Percentiles rank a stretch among this genome's conserved stretches.
phyloP scores from a whole-genome alignment of 2,797 vertebrate genomes.

The Cyprinodon diabolis region DNA sequence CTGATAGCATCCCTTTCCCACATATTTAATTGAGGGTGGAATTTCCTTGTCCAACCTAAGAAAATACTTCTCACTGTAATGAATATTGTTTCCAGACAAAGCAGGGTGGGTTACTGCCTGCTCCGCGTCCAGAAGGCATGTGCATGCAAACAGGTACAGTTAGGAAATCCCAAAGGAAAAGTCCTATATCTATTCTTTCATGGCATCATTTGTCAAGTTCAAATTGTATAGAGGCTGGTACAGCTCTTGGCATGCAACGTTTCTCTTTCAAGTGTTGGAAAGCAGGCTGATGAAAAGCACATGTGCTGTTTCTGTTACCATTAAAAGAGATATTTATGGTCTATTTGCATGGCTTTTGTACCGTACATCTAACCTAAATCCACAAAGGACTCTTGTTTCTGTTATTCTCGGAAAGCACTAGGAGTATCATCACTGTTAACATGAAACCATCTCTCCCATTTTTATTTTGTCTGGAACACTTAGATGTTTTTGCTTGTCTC shows the following conservation, averaged over 20 bases:
- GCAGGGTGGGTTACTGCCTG: conserved; percentile 57
- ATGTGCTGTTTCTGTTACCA: conserved; percentile 14
- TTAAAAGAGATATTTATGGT: conserved; percentile 26
- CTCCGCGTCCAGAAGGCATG: conserved; percentile 40
- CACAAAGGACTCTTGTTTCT: conserved; percentile 21
- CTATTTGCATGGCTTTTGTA: conserved; percentile 15
- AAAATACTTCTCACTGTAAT: conserved; percentile 51
- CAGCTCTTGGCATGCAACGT: conserved; percentile 11
- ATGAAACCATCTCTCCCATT: background rate
- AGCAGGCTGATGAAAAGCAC: conserved; percentile 36
- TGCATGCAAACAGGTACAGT: conserved; percentile 42
- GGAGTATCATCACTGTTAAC: background rate
- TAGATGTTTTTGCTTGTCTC: conserved; percentile 24
- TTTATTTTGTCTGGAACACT: conserved; percentile 17
- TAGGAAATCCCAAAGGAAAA: conserved; percentile 62
- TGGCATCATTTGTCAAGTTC: conserved; percentile 21
- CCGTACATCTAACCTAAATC: conserved; percentile 13
- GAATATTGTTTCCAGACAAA: conserved; percentile 71
- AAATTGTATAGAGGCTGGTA: conserved; percentile 13
- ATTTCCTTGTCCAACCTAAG: conserved; percentile 62
- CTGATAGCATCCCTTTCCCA: conserved; percentile 25
- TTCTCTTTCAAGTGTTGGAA: conserved; percentile 8
- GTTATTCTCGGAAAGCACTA: conserved; percentile 17
- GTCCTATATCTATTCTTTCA: conserved; percentile 10
- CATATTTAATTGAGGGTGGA: conserved; percentile 59